Conservation (phyloP, 2,113 vertebrate genomes). For the Toxostoma redivivum region DNA sequence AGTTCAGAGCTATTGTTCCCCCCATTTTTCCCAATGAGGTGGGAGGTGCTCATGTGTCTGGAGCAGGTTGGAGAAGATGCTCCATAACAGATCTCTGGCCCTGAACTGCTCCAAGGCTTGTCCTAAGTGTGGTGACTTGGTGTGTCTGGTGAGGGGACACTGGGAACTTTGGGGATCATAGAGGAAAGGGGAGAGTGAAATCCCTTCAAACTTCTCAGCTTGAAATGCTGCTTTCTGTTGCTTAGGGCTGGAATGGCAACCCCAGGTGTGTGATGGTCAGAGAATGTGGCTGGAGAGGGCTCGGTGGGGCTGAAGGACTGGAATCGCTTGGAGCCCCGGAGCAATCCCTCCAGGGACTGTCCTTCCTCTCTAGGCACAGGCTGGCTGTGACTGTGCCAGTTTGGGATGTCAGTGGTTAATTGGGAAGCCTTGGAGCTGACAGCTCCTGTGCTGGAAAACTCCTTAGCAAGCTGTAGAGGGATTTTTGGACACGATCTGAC, state of each 20-base stretch:
- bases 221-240: not conserved
- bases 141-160: not conserved
- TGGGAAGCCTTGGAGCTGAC: not conserved
- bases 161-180: rapidly evolving
- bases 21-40: not conserved
- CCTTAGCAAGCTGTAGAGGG: not conserved
- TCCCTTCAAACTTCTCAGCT: not conserved
- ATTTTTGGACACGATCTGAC: rapidly evolving
- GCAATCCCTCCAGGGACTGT: not conserved
- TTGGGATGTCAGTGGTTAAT: not conserved
- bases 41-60: not conserved
- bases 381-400: not conserved
- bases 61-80: not conserved
- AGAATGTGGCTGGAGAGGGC: not conserved
- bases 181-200: not conserved
- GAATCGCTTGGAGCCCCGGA: rapidly evolving
- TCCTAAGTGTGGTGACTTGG: not conserved
- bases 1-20: not conserved
- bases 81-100: not conserved
- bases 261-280: not conserved
- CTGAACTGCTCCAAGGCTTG: not conserved
- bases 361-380: not conserved
- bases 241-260: not conserved
- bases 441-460: not conserved
- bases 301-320: not conserved